Conservation (phyloP, 2,888 invertebrate genomes). For the Apamea sordens region DNA sequence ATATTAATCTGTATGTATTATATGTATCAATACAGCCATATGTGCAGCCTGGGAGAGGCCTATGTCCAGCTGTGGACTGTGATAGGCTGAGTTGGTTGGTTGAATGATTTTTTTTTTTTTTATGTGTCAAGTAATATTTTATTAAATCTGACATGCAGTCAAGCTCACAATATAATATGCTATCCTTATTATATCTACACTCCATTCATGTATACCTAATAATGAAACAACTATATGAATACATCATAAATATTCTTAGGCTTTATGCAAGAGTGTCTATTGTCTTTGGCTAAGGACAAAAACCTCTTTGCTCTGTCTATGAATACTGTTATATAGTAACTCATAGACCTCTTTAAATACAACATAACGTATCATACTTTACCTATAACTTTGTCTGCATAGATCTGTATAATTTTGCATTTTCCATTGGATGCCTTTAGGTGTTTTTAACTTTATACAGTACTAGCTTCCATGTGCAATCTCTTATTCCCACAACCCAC, state of each 20-base stretch:
- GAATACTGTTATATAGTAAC: conserved; percentile 6
- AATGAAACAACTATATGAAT: conserved; percentile 17
- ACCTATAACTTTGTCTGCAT: no score
- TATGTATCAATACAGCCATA: no score
- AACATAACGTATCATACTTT: neutral
- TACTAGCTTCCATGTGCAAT: no score
- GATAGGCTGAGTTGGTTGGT: no score
- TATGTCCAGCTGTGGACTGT: no score
- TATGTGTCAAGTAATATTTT: no score
- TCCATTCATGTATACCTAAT: neutral
- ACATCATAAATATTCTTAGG: conserved; percentile 21
- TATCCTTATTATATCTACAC: neutral
- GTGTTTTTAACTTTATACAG: neutral
- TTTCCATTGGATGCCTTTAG: neutral
- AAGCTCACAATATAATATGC: neutral
- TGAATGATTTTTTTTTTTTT: no score
- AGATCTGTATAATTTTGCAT: neutral
- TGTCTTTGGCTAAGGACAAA: conserved; percentile 20
- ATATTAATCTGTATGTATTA: neutral
- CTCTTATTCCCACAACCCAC: no score
- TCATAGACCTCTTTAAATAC: conserved; percentile 11
- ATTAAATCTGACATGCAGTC: neutral
- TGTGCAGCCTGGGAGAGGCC: no score
- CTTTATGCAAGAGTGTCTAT: conserved; percentile 5
- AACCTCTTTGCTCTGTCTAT: conserved; percentile 22